Evolutionary conservation across 2,797 vertebrate species (phyloP), one percentile per base, ranked within the genome.

Genomic region (Dicrostonyx torquatus): DNA sequence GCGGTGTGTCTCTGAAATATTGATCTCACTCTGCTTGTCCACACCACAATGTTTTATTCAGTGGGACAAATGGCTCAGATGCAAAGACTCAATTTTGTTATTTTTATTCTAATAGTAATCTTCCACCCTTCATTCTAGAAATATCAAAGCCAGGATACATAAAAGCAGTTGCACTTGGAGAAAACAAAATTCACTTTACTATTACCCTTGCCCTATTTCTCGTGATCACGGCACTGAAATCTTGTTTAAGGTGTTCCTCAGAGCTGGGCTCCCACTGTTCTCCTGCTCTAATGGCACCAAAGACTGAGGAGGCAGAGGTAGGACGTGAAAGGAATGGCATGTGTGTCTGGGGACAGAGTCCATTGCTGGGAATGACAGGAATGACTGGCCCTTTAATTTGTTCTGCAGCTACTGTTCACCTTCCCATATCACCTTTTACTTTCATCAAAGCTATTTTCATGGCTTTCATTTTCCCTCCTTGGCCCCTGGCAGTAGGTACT

Each of bases 161-260:
- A 43, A 87, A 73, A 84, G 66, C 20, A 91, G 75, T 17, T 29
- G 20, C 2, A 86, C 64, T 85, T 94, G 50, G 94, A 94, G 48
- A 92, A 93, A 84, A 70, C 84, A 37, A 91, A 95, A 90, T 87
- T 89, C 24, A 91, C 87, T 94, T 95, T 76, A 22, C 94, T 66
- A 91, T 96, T 93, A 96, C 70, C 85, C 68, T 94, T 45, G 24
- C 53, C 73, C 76, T 62, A 75, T 90, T 92, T 94, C 45, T 92
- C 50, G 45, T 40, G 72, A 87, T 95, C 78, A 97, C 55, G 94
- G 95, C 83, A 53, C n/a, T 92, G 75, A 94, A 77, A 93, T 58
- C 75, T n/a, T 92, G 26, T 58, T 90, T 86, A 84, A 93, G 93
- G 45, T 92, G 53, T n/a, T 94, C 22, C 60, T 86, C 70, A 60